Evolutionary conservation across 2,797 vertebrate genomes (phyloP).

Genomic region (Darevskia mixta): DNA sequence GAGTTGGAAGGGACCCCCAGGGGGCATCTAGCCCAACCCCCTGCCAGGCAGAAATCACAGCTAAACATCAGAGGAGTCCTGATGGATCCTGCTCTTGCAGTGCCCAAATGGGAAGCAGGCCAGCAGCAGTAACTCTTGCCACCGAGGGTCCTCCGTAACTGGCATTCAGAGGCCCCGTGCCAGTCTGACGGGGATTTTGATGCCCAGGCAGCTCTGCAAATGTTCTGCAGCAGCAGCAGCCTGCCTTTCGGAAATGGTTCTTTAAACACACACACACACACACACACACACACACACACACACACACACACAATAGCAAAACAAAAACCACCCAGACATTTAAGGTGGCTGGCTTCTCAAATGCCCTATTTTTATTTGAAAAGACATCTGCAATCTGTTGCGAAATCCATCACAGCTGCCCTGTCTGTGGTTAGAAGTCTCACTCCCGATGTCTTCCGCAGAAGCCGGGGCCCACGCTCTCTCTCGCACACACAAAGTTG

Average conservation of each 20-base stretch:
- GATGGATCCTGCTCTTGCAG: no score
- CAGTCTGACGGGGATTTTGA: neutral
- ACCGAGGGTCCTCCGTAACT: no score
- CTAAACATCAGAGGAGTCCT: no score
- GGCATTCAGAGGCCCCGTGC: no score
- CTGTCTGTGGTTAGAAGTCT: conserved; percentile 56
- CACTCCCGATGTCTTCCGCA: conserved; percentile 41
- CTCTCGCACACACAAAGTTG: no score
- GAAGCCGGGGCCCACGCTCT: conserved; percentile 33
- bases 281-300: neutral
- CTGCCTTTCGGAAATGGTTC: neutral
- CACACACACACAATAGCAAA: neutral
- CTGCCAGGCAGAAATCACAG: no score
- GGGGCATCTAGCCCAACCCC: no score
- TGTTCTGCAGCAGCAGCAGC: neutral
- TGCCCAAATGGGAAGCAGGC: no score
- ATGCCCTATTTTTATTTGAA: neutral
- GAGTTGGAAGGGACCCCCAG: no score
- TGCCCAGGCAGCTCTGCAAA: neutral
- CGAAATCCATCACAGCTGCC: conserved; percentile 52
- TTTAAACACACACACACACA: no score
- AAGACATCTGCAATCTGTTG: conserved; percentile 49
- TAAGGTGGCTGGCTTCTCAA: neutral
- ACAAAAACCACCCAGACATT: neutral
- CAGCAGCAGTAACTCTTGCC: no score